Conservation (phyloP, 2,888 invertebrate genomes). For the Sipha maydis region DNA sequence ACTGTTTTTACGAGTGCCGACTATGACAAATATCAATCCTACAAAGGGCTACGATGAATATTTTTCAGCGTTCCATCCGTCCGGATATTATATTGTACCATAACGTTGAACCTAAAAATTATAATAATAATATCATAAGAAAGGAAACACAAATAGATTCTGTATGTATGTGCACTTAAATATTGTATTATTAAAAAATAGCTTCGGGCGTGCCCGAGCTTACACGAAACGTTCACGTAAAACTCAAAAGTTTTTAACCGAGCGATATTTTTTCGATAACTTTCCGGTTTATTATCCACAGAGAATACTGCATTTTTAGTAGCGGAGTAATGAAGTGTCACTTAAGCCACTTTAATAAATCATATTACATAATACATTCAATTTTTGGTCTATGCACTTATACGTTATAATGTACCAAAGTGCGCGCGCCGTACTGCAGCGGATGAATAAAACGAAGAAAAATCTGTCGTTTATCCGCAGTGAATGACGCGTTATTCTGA, state of each 20-base stretch:
- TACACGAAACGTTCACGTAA: neutral
- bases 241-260: constrained; percentile 6
- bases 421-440: neutral
- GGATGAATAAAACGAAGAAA: neutral
- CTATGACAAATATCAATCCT: too few relatives aligned
- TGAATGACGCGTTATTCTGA: constrained; percentile 4
- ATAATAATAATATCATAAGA: neutral
- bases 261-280: constrained; percentile 2
- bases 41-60: too few relatives aligned
- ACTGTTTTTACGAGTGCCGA: too few relatives aligned
- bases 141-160: neutral
- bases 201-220: neutral
- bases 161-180: neutral
- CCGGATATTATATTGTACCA: neutral
- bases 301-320: neutral
- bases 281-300: constrained; percentile 24
- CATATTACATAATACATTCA: constrained; percentile 9
- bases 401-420: neutral
- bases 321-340: constrained; percentile 18
- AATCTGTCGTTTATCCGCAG: constrained; percentile 30
- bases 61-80: neutral
- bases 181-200: neutral
- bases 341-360: constrained; percentile 30
- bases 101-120: neutral
- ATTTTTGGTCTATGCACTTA: neutral